Evolutionary conservation across 1,140 invertebrate species (phyloP), one percentile per base, ranked within the genome.

Genomic region (Drosophila punjabiensis): DNA sequence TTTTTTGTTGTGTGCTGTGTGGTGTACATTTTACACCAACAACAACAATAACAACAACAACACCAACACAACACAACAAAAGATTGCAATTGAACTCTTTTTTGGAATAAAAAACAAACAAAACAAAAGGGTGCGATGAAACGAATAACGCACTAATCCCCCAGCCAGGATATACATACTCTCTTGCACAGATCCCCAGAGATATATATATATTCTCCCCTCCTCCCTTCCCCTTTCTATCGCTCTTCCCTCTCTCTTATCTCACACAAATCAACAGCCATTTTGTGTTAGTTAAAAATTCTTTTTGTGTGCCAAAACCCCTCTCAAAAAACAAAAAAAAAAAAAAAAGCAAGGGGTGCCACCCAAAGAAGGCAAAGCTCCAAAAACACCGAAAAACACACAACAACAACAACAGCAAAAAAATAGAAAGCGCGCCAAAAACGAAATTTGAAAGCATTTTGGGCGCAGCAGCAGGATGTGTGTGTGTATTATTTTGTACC

Each of bases 241-340:
- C 35, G 28, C 24, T 28, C 30, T 58, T 11, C 3, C 11, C 41
- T 9, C 37, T 18, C 11, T 6, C 45, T 18, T 16, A 9, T 18
- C 62, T 37, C 43, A 37, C 43, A 64, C 83, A 88, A 88, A 90
- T 85, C 86, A 84, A 78, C 81, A 80, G 61, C 86, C 86, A 85
- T 89, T 89, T 89, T 71, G 67, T 79, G 86, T 89, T 89, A 90
- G 86, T 89, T 89, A 89, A 90, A 89, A 89, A 89, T 89, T 89
- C 85, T 89, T 90, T 89, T 89, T 89, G 86, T 82, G 58, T 70
- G 58, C 76, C 50, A 56, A 63, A 55, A 69, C 41, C 48, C 58
- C 62, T 45, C 35, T 14, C 53, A 61, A 56, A 70, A 61, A 61
- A 65, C 56, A 56, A 39, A 52, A 55, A 64, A 64, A 1, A 6